phyloP scores from a whole-genome alignment of 2,113 vertebrate species.

The Phocoena sinus region DNA sequence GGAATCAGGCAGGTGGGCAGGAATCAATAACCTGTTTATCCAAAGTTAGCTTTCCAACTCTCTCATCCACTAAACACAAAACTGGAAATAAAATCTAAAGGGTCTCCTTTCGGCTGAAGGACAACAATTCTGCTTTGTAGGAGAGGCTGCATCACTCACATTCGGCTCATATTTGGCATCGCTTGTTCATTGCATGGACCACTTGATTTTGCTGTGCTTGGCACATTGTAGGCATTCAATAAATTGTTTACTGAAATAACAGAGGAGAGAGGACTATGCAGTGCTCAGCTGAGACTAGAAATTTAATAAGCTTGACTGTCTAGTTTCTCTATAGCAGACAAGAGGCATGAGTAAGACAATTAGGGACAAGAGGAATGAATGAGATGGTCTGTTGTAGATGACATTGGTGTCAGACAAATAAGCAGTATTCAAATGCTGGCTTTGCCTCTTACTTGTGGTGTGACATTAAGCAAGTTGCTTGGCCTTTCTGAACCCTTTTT shows the following conservation, averaged over 20 bases:
- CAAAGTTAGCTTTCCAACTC: background rate
- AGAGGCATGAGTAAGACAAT: background rate
- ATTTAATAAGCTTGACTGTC: background rate
- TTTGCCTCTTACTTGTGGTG: background rate
- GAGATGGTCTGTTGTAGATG: background rate
- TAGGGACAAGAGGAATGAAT: background rate
- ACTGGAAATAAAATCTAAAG: background rate
- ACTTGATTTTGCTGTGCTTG: conserved; percentile 11
- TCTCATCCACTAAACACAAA: background rate
- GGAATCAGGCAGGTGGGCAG: background rate
- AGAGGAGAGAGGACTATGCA: background rate
- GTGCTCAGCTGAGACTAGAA: background rate
- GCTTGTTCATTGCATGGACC: background rate
- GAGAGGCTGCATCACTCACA: background rate
- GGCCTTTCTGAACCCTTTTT: background rate
- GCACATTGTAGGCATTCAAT: background rate
- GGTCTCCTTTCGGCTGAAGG: background rate
- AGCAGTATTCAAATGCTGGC: background rate
- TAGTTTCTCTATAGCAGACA: background rate
- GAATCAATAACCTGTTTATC: background rate
- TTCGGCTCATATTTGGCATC: background rate
- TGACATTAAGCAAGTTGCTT: background rate
- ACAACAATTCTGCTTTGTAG: background rate
- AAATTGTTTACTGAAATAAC: conserved; percentile 1
- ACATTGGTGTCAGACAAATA: background rate